Evolutionary conservation across 1,140 invertebrate genomes (phyloP), one percentile per base, ranked within the genome.

Genomic region (Papilio helenus): DNA sequence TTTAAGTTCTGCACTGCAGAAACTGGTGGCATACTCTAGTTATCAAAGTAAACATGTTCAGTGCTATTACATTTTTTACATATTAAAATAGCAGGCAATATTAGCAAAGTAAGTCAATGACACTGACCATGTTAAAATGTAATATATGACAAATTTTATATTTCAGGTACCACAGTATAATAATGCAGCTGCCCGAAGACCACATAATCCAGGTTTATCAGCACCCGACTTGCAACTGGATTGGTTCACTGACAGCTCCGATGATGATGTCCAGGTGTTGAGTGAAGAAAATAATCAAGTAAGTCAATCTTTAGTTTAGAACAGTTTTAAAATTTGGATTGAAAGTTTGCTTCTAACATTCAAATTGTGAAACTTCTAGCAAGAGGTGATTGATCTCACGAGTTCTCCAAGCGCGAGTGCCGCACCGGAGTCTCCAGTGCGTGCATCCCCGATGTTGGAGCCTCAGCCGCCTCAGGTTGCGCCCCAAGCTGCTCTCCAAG

Each of bases 161-260:
- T 79, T 77, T 76, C 76, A 83, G 81, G 72, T 78, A 72, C 51
- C 72, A 76, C 79, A 74, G 51, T 65, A 16, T 26, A 80, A 80
- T 12, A 86, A 79, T 42, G 39, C 68, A 42, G 74, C 58, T 76
- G 81, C 55, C 16, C 42, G 76, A 65, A 79, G 77, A 71, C 34
- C 49, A 42, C 72, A 72, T 82, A 73, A 95, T 96, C 16, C 95
- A 97, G 79, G 34, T 23, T 16, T 77, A 39, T 95, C 96, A 26
- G 97, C 97, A n/a, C 97, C 97, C 3, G 97, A 98, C 93, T 92
- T 98, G 49, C 97, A 97, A 90, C 91, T 98, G 71, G 97, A 98
- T 87, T 98, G 97, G 96, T 95, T 96, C 0, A 97, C 96, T 0
- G 97, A 97, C 73, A 95, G 96, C 72, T 95, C 95, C 39, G 96